Evolutionary conservation across 2,113 vertebrate species (phyloP).

Genomic region (Callionymus lyra): DNA sequence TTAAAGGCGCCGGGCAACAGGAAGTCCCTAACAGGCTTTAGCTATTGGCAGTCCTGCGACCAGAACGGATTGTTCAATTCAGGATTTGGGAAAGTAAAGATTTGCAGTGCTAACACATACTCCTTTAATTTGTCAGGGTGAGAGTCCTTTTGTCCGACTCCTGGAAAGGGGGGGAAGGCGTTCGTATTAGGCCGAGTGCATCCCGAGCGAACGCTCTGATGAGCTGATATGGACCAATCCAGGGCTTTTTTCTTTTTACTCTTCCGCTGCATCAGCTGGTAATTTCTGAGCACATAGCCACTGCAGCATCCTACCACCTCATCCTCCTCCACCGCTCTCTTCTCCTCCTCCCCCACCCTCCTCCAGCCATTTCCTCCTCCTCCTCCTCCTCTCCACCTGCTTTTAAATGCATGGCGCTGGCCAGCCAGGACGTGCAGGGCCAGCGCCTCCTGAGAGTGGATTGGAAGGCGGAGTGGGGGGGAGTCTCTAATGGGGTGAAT

Average conservation of each 20-base stretch:
- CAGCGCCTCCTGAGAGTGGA: not conserved
- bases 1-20: conserved; percentile 53
- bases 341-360: conserved; percentile 53
- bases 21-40: conserved; percentile 60
- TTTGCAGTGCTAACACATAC: conserved; percentile 34
- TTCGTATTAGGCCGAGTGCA: conserved; percentile 12
- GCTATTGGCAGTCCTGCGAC: conserved; percentile 49
- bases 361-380: conserved; percentile 28
- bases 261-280: conserved; percentile 74
- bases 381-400: conserved; percentile 54
- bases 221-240: conserved; percentile 39
- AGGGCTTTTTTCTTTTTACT: conserved; percentile 38
- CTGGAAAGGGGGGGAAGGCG: conserved; percentile 6
- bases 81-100: conserved; percentile 44
- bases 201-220: conserved; percentile 35
- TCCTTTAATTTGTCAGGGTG: conserved; percentile 33
- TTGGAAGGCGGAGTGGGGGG: not conserved
- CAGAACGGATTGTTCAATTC: conserved; percentile 52
- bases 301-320: conserved; percentile 74
- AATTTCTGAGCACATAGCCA: conserved; percentile 75
- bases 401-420: conserved; percentile 67
- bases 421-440: conserved; percentile 43
- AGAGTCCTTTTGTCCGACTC: conserved; percentile 9
- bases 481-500: conserved; percentile 13
- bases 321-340: conserved; percentile 33